Conservation (phyloP, 2,113 vertebrate species). For the Polypterus senegalus region DNA sequence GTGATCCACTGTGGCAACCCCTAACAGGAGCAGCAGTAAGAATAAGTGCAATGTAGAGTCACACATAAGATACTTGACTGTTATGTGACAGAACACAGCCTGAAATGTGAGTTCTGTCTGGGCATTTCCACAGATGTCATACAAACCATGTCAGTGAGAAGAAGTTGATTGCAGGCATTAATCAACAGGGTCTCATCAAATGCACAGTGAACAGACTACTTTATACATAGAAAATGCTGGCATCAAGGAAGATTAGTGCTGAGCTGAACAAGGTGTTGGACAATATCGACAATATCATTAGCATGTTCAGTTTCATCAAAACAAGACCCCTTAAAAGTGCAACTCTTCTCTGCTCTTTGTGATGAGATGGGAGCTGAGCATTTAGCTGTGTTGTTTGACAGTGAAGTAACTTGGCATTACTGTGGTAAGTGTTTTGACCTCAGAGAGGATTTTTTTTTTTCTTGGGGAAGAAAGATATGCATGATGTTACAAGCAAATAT, state of each 20-base stretch:
- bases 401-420: constrained; percentile 21
- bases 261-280: no score
- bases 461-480: constrained; percentile 7
- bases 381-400: constrained; percentile 24
- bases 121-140: constrained; percentile 7
- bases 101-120: no score
- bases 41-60: no score
- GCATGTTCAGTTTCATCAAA: constrained; percentile 21
- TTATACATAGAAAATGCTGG: no score
- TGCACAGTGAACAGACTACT: no score
- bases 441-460: constrained; percentile 15
- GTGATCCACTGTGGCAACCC: no score
- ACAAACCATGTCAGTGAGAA: constrained; percentile 11
- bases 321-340: no score
- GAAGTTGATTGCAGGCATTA: constrained; percentile 5
- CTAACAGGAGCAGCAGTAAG: no score
- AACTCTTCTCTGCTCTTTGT: constrained; percentile 23
- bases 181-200: constrained; percentile 12
- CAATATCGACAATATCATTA: constrained; percentile 7
- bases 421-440: constrained; percentile 23
- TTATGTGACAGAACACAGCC: no score
- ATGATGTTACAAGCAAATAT: constrained; percentile 4
- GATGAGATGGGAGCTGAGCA: constrained; percentile 26
- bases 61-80: no score
- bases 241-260: no score